These are phyloP conservation scores for Nomada goodeniana DNA, from an alignment of 2,888 invertebrate genomes.

Conservation along the genomic window DNA sequence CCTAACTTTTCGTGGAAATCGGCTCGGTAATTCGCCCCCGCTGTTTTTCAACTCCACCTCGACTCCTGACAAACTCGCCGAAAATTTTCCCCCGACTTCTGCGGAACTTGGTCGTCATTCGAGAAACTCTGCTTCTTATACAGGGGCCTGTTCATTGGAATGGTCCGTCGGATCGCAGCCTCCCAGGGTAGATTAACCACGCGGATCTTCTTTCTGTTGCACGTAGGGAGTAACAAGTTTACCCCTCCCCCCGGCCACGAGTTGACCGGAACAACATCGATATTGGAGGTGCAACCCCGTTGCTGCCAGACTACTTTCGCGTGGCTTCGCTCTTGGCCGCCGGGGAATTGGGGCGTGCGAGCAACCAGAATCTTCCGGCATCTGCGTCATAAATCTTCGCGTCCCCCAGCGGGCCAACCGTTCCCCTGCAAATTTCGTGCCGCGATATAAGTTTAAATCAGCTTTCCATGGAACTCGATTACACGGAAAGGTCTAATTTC, in stretches of 20 bases:
- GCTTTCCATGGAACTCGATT: conserved; percentile 26
- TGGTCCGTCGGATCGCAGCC: background rate
- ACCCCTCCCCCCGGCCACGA: background rate
- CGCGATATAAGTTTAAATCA: conserved; percentile 49
- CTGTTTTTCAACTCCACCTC: background rate
- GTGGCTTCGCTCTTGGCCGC: conserved; percentile 15
- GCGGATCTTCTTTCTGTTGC: background rate
- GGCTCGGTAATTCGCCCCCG: conserved; percentile 23
- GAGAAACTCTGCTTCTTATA: background rate
- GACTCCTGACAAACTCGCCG: background rate
- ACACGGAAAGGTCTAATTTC: conserved; percentile 17
- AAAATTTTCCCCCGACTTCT: conserved; percentile 15
- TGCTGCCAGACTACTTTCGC: conserved; percentile 19
- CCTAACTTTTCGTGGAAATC: conserved; percentile 42
- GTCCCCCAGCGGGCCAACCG: conserved; percentile 26
- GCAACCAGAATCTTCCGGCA: conserved; percentile 31
- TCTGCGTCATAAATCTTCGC: conserved; percentile 47
- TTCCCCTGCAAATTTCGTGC: conserved; percentile 36
- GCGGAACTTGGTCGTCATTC: conserved; percentile 12
- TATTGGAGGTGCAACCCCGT: conserved; percentile 31
- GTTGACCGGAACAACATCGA: conserved; percentile 19
- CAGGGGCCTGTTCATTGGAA: background rate
- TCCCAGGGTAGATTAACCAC: background rate
- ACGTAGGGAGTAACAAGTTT: conserved; percentile 21
- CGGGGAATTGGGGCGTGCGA: conserved; percentile 24